Base-by-base conservation (phyloP, 2,797 vertebrate species). In the Oryzias sinensis region DNA sequence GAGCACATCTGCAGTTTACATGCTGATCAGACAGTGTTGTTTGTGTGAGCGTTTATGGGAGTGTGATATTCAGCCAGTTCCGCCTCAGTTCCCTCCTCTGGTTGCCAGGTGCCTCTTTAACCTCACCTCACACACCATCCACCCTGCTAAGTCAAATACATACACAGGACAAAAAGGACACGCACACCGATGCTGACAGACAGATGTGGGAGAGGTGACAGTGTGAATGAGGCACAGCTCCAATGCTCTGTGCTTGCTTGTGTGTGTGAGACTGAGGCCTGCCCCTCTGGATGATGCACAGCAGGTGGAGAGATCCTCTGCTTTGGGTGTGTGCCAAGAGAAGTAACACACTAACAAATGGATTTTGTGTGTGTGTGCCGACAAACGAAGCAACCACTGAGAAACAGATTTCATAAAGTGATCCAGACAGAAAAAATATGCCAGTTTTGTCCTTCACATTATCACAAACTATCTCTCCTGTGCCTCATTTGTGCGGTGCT, bases 381-480 rank as follows among this genome's bases (percentile, higher is more conserved):
- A 59, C 25, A 46, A 46, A 59, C 52, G 11, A 4, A 53, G 55
- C 56, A 53, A 48, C 24, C 53, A 51, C 1, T 53, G 50, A 59
- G 65, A 68, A 72, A 51, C 59, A 56, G 59, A 74, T 76, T 70
- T 72, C 62, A 56, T 45, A 53, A 63, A 69, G 59, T 17, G 57
- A 79, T 76, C 57, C 49, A 59, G 72, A 65, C 74, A 74, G 76
- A 78, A 74, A 80, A 73, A 72, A 75, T 69, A 65, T 76, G 70
- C 73, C 62, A 71, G 78, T 73, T 83, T 81, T 68, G 87, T 89
- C 88, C 87, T 89, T 90, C 84, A 81, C 80, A 67, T 83, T 79
- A 81, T 66, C 79, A 65, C 67, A 71, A 43, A 52, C 74, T 44
- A 24, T 74, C 70, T 84, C 88, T 88, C 86, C 68, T 52, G 84